phyloP scores from a whole-genome alignment of 2,888 invertebrate species.

The Ditylenchus weischeri region DNA sequence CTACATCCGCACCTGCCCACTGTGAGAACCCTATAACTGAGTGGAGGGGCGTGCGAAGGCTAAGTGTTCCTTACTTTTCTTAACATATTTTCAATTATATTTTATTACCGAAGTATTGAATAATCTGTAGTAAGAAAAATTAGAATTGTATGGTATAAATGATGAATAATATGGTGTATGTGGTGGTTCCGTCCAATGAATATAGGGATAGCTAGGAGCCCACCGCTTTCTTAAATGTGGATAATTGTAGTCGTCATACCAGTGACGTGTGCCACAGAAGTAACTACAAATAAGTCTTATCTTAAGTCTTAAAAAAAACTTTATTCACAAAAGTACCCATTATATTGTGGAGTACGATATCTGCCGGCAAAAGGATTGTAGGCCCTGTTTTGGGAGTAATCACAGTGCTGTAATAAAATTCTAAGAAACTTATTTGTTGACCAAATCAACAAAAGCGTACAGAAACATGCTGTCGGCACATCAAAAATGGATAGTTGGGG shows the following conservation, averaged over 20 bases:
- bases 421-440: not conserved
- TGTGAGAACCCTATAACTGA: no score
- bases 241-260: conserved; percentile 7
- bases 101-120: no score
- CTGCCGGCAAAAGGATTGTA: conserved; percentile 4
- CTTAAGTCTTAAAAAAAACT: not conserved
- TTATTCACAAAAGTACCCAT: not conserved
- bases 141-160: not conserved
- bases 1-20: no score
- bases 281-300: not conserved
- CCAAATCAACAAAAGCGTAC: not conserved
- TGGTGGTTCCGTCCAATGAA: conserved; percentile 2
- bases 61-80: no score
- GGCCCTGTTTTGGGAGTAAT: conserved; percentile 3
- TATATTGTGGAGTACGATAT: not conserved
- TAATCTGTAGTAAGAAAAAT: conserved; percentile 1
- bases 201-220: conserved; percentile 3
- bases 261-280: conserved; percentile 1
- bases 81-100: no score
- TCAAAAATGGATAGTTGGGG: conserved; percentile 1
- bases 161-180: not conserved
- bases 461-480: not conserved
- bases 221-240: conserved; percentile 1
- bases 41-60: no score
- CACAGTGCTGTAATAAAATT: conserved; percentile 2